Evolutionary conservation across 2,888 invertebrate genomes (phyloP), one percentile per base, ranked within the genome.

Genomic region (Nephrocerus scutellatus): DNA sequence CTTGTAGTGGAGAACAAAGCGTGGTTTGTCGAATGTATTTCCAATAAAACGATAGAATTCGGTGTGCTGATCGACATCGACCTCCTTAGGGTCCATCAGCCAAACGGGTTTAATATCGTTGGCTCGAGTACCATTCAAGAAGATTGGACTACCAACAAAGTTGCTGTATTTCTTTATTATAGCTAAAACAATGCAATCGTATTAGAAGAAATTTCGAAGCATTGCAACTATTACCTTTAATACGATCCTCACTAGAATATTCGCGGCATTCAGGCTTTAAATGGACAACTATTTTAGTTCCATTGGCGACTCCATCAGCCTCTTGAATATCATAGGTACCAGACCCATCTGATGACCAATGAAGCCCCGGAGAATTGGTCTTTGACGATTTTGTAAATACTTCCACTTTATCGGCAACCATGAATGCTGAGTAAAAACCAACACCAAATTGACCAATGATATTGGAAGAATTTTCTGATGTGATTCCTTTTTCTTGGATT

Each of bases 381-480:
- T 70, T 68, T 41, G 82, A 79, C 39, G 84, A 82, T 58, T 79
- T 78, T 3, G 93, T 89, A 61, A 72, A 95, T 1, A 96, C 95
- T 58, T 93, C 92, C 18, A 97, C 91, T 61, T 82, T 84, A 54
- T 93, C 85, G 15, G 93, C 92, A 4, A 96, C 96, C 90, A 97
- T 96, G 63, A 97, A 97, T 1, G 87, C 83, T 10, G 96, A 95
- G 67, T 97, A 97, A 68, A 97, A 97, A 2, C 96, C 97, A 13
- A 97, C 97, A 50, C 96, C 97, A 73, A 97, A 97, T 66, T 97
- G 95, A 4, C 96, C 93, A 62, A 95, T 93, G 36, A 95, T 91
- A 46, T 84, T 80, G 32, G 77, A 82, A 0, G 78, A 66, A 49
- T 76, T 78, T 9, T 79, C 78, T 18, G 72, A 68, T 3, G 74